Conservation (phyloP, 2,888 invertebrate genomes). For the Fragum whitleyi region DNA sequence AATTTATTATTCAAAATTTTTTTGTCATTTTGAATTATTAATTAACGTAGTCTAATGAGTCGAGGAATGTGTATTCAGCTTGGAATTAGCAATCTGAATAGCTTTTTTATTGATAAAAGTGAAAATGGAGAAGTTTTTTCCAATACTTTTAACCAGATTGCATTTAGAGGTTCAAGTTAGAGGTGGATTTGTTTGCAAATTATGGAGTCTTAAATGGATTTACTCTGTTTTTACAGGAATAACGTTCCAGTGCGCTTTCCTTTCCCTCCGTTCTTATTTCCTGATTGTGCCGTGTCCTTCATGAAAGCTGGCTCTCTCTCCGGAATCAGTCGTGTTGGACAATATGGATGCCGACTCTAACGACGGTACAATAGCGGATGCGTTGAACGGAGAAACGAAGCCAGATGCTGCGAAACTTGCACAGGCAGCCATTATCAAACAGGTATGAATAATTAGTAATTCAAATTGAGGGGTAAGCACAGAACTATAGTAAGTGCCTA, state of each 20-base stretch:
- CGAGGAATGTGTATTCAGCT: constrained; percentile 24
- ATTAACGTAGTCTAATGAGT: constrained; percentile 61
- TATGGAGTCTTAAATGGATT: constrained; percentile 22
- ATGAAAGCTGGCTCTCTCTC: constrained; percentile 30
- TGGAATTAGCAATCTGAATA: constrained; percentile 26
- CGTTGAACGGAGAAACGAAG: constrained; percentile 83
- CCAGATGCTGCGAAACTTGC: constrained; percentile 83
- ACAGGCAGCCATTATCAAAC: constrained; percentile 84
- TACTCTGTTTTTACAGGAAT: constrained; percentile 33
- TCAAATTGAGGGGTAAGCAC: neutral
- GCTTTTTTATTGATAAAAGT: constrained; percentile 21
- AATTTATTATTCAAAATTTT: constrained; percentile 70
- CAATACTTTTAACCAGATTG: constrained; percentile 43
- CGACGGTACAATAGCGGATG: constrained; percentile 79
- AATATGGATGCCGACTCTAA: constrained; percentile 82
- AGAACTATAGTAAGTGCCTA: neutral
- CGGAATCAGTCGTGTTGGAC: constrained; percentile 19
- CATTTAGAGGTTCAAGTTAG: neutral
- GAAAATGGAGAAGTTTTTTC: constrained; percentile 37
- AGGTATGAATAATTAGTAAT: constrained; percentile 71
- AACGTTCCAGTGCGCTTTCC: neutral
- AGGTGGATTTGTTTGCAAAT: neutral
- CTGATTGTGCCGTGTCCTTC: constrained; percentile 16
- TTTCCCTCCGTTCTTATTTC: constrained; percentile 9
- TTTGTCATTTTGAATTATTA: constrained; percentile 67